A percentile compares a stretch with the other conserved stretches of the same genome.
Evolutionary conservation across 2,797 vertebrate species (phyloP).

Genomic region (Gymnothorax reevesii): DNA sequence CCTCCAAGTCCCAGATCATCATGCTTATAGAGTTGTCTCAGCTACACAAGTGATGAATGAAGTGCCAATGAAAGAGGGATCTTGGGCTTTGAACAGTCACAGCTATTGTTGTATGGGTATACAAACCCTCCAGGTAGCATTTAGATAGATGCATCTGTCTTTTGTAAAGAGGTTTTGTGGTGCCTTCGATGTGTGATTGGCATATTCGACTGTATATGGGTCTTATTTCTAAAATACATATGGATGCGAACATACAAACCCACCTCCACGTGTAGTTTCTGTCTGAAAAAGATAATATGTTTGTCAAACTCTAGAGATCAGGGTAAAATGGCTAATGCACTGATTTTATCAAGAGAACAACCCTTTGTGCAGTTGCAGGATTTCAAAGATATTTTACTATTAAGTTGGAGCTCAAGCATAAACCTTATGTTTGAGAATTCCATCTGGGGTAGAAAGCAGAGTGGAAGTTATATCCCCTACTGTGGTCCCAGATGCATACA

Average conservation of each 20-base stretch:
- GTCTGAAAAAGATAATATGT: neutral
- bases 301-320: neutral
- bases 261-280: neutral
- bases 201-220: neutral
- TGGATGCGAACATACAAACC: neutral
- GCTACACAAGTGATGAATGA: slow-evolving; percentile 3
- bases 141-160: neutral
- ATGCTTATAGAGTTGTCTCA: neutral
- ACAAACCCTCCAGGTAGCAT: neutral
- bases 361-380: neutral
- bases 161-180: neutral
- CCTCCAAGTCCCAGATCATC: neutral
- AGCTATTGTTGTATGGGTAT: neutral
- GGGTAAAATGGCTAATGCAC: neutral
- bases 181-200: neutral
- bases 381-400: neutral
- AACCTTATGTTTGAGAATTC: neutral
- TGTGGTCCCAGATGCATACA: neutral
- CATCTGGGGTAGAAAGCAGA: neutral
- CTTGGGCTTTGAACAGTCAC: neutral
- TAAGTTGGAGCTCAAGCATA: neutral
- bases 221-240: neutral
- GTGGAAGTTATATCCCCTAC: neutral
- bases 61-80: neutral
- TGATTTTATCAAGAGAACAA: neutral